Percentiles rank a stretch among this genome's conserved stretches.
Evolutionary conservation across 2,113 vertebrate genomes (phyloP).

Genomic region (Rutilus rutilus): DNA sequence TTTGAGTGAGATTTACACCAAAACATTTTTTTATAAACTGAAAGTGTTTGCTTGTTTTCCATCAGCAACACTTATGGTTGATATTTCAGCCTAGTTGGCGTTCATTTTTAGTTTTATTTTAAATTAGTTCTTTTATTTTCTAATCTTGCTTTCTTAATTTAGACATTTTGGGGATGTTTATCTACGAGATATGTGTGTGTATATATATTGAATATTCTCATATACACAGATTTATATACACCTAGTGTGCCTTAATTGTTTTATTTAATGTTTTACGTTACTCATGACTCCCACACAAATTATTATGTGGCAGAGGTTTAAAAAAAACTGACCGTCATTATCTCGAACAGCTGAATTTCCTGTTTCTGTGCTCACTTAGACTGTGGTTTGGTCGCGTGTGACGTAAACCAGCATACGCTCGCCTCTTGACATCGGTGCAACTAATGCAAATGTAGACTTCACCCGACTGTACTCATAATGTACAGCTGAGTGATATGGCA

Average conservation of each 20-base stretch:
- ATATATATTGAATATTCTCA: background rate
- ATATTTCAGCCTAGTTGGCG: background rate
- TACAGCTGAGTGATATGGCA: background rate
- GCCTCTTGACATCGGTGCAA: background rate
- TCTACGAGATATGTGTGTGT: background rate
- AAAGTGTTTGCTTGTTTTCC: constrained; percentile 14
- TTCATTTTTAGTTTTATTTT: constrained; percentile 10
- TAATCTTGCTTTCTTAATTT: background rate
- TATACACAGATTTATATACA: constrained; percentile 3
- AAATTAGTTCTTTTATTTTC: background rate
- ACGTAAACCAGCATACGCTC: background rate
- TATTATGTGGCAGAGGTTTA: constrained; percentile 24
- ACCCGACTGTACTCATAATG: background rate
- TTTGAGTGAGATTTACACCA: constrained; percentile 25
- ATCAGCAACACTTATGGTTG: constrained; percentile 1
- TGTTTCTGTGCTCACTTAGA: background rate
- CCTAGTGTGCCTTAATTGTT: background rate
- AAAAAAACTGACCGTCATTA: background rate
- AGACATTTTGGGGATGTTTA: background rate
- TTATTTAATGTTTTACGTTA: background rate
- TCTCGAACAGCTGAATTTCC: background rate
- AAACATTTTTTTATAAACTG: constrained; percentile 23
- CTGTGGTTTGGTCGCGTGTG: background rate
- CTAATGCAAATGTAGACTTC: background rate
- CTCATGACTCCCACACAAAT: constrained; percentile 7